Conservation (phyloP, 2,888 invertebrate species). For the Drosophila tanythrix region DNA sequence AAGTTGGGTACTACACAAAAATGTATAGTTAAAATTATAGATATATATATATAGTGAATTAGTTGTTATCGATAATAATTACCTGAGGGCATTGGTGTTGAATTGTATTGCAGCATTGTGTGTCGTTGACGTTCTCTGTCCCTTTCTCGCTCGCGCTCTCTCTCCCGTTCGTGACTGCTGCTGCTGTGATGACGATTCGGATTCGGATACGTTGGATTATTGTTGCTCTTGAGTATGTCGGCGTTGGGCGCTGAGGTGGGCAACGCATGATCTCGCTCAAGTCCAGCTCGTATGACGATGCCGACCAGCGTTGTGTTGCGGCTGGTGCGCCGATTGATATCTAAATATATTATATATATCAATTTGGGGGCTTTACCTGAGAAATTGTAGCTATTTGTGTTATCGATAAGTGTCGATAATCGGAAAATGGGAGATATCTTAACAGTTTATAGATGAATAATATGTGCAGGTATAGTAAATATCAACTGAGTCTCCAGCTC, state of each 20-base stretch:
- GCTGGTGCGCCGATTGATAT: slow-evolving; percentile 82
- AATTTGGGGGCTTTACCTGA: neutral
- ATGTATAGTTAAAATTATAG: neutral
- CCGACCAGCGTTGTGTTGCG: slow-evolving; percentile 82
- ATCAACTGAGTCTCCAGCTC: neutral
- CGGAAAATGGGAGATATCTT: neutral
- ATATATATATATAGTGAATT: neutral
- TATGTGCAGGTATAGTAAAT: neutral
- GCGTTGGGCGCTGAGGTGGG: slow-evolving; percentile 91
- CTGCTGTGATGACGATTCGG: slow-evolving; percentile 87
- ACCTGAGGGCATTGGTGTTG: slow-evolving; percentile 84
- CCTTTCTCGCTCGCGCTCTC: slow-evolving; percentile 77
- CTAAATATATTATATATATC: slow-evolving; percentile 50
- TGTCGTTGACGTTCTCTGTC: slow-evolving; percentile 70
- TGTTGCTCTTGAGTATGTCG: slow-evolving; percentile 91
- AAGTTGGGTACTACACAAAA: slow-evolving; percentile 85
- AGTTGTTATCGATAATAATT: slow-evolving; percentile 9
- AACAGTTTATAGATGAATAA: neutral
- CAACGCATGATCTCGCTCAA: slow-evolving; percentile 90
- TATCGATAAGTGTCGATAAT: neutral
- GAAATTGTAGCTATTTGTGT: neutral
- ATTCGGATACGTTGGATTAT: slow-evolving; percentile 91
- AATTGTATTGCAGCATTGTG: slow-evolving; percentile 74
- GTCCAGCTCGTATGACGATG: slow-evolving; percentile 88
- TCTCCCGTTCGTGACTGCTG: slow-evolving; percentile 71